Percentiles rank a stretch among this genome's conserved stretches.
These are phyloP conservation scores for Tetragonula clypearis DNA, from an alignment of 1,140 invertebrate species.

Conservation along the genomic window DNA sequence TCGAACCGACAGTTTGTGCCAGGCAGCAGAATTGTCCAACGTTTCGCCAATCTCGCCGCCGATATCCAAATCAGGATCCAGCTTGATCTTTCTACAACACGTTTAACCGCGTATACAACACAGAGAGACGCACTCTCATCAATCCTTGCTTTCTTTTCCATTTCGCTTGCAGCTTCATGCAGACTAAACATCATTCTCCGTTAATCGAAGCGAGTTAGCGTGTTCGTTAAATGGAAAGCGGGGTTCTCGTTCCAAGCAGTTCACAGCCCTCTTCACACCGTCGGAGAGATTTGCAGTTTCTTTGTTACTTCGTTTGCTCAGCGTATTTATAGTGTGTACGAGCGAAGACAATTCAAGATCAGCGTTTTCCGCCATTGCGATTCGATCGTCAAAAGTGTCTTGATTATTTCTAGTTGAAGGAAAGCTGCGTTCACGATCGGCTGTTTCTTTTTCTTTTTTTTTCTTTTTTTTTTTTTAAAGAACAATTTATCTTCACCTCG, in stretches of 20 bases:
- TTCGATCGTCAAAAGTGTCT: background rate
- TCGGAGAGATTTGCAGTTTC: background rate
- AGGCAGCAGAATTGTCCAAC: constrained; percentile 88
- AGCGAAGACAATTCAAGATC: constrained; percentile 18
- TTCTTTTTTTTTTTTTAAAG: too few relatives aligned
- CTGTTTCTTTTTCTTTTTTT: too few relatives aligned
- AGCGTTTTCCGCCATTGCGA: background rate
- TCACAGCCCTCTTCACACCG: background rate
- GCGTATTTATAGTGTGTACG: constrained; percentile 36
- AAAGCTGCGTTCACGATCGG: too few relatives aligned
- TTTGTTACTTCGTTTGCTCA: constrained; percentile 29
- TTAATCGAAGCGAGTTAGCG: constrained; percentile 36
- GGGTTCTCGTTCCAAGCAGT: background rate
- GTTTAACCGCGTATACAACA: constrained; percentile 30
- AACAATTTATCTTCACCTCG: too few relatives aligned
- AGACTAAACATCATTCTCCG: constrained; percentile 32
- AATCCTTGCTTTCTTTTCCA: too few relatives aligned
- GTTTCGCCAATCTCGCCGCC: constrained; percentile 81
- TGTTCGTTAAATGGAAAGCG: background rate
- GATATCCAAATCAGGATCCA: constrained; percentile 85
- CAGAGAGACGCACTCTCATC: background rate
- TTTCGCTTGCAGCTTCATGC: constrained; percentile 5
- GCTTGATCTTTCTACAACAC: constrained; percentile 82
- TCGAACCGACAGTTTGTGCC: constrained; percentile 88
- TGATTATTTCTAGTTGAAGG: background rate